A percentile compares a stretch with the other conserved stretches of the same genome.
Conservation (phyloP, 92 coral and sea anemone genomes). For the Desmophyllum pertusum region DNA sequence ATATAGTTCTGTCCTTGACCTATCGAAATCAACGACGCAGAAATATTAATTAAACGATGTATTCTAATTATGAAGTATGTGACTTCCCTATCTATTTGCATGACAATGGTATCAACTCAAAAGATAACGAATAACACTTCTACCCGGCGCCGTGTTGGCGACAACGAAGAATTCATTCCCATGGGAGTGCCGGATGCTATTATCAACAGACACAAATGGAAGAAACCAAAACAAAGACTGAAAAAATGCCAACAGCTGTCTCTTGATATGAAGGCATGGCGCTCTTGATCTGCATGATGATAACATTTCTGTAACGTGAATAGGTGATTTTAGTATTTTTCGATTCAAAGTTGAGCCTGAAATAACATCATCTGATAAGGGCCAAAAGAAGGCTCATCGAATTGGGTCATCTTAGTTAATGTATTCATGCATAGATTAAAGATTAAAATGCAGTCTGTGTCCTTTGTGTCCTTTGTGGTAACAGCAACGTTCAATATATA, state of each 20-base stretch:
- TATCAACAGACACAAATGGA: slow-evolving; percentile 21
- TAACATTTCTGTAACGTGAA: too few species aligned
- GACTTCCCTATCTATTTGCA: slow-evolving; percentile 32
- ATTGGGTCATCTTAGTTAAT: too few species aligned
- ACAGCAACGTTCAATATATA: too few species aligned
- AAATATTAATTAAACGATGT: not conserved
- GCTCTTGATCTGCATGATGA: too few species aligned
- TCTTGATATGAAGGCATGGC: not conserved
- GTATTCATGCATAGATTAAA: too few species aligned
- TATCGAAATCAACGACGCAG: not conserved
- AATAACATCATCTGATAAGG: too few species aligned
- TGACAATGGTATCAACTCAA: slow-evolving; percentile 16
- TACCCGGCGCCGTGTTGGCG: slow-evolving; percentile 19
- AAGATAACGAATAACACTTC: not conserved
- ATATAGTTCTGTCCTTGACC: not conserved
- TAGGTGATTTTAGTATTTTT: too few species aligned
- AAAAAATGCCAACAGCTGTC: not conserved
- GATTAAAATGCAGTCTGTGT: too few species aligned
- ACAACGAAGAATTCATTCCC: slow-evolving; percentile 2
- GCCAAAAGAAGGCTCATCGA: too few species aligned
- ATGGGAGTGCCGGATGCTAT: not conserved
- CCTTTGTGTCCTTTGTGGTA: too few species aligned
- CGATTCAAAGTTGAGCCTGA: too few species aligned
- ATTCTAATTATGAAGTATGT: slow-evolving; percentile 24
- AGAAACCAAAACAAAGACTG: not conserved